A percentile compares a stretch with the other conserved stretches of the same genome.
These are phyloP conservation scores for Intellagama lesueurii DNA, from an alignment of 2,797 vertebrate genomes.

Conservation along the genomic window DNA sequence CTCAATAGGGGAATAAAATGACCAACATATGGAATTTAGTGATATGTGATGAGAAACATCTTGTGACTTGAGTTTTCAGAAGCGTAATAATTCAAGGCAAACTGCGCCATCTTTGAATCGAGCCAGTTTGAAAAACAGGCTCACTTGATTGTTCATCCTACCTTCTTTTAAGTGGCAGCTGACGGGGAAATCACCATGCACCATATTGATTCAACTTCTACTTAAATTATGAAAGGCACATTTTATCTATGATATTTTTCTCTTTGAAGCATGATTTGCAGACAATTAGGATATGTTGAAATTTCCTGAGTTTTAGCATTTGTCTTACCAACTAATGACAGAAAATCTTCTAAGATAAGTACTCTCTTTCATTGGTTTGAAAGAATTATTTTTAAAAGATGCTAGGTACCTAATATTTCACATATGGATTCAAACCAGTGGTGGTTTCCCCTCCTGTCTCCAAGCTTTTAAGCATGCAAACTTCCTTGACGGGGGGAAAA, in stretches of 20 bases:
- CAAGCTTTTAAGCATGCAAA: background rate
- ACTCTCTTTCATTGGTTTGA: conserved; percentile 1
- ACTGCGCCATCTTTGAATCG: conserved; percentile 3
- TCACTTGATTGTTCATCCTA: conserved; percentile 4
- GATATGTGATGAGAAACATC: conserved; percentile 41
- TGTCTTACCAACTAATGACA: conserved; percentile 5
- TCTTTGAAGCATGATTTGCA: conserved; percentile 33
- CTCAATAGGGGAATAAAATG: conserved; percentile 29
- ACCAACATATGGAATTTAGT: conserved; percentile 14
- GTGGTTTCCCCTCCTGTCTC: background rate
- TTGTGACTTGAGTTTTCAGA: conserved; percentile 22
- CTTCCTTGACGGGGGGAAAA: background rate
- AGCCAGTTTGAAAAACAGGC: conserved; percentile 4
- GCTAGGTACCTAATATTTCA: conserved; percentile 14
- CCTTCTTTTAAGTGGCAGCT: conserved; percentile 18
- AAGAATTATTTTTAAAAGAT: conserved; percentile 10
- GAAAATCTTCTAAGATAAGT: conserved; percentile 10
- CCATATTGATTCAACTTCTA: conserved; percentile 4
- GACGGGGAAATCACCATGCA: conserved; percentile 6
- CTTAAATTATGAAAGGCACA: background rate
- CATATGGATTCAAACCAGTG: conserved; percentile 5
- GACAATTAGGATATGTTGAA: conserved; percentile 15
- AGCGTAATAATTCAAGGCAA: conserved; percentile 11
- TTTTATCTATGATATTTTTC: conserved; percentile 1
- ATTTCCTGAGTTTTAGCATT: conserved; percentile 21